Base-by-base conservation (phyloP, 2,113 vertebrate species). In the Piliocolobus tephrosceles region DNA sequence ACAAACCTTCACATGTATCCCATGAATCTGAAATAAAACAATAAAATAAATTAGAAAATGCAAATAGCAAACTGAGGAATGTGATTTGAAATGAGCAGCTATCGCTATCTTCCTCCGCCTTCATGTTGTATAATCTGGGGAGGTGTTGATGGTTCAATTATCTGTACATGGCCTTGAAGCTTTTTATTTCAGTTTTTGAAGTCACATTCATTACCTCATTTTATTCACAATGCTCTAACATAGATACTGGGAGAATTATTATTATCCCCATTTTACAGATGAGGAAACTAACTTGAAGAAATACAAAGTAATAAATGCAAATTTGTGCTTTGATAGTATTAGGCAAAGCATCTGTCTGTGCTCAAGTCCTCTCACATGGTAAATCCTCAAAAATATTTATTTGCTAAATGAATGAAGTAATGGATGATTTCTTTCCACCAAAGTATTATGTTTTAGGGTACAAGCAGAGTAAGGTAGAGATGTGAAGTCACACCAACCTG, bases 401-500 rank as follows among this genome's bases (percentile, higher is more conserved):
- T 66, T 93, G 66, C 22, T 96, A 6, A 92, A n/a, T 76, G 43
- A 96, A 81, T 25, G 55, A n/a, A 84, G 91, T 38, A 81, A 78
- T 30, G 40, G 7, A 25, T 80, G 14, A 25, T 30, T 30, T 94
- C 68, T 81, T 93, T 30, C 32, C 4, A 83, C 25, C 3, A 76
- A 68, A 40, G 27, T 61, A 50, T 35, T 75, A 20, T 61, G 30
- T 70, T 88, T 76, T 82, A 35, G 35, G 68, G 35, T 32, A 83
- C 0, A 66, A 75, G 8, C 20, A 90, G 16, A 9, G 8, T 84
- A 61, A 83, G 5, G 13, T 50, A 76, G n/a, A 95, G n/a, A 96
- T 80, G 17, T 47, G 8, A 90, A 79, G 25, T 68, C 18, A 79
- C 6, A 47, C 4, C 61, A 66, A 32, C 25, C 32, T 45, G 11